Base-by-base conservation (phyloP, 2,797 vertebrate species). In the Epinephelus malabaricus region DNA sequence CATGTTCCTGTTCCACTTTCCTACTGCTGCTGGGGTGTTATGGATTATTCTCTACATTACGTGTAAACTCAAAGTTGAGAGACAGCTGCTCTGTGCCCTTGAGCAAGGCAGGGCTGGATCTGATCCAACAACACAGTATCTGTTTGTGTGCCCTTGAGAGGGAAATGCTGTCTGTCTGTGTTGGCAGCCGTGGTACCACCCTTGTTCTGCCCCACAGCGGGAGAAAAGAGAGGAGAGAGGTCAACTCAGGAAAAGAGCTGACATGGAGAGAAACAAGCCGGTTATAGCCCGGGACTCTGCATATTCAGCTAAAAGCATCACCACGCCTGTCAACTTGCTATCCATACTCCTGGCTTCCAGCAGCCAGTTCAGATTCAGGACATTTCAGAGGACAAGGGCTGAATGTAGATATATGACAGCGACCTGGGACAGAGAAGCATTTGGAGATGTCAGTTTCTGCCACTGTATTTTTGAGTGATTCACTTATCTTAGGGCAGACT, bases 181-280 rank as follows among this genome's bases (percentile, higher is more conserved):
- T 81, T 86, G 87, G 85, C 84, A 87, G 85, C 67, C 67, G 54
- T 47, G 70, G 67, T 83, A 85, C 85, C 85, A 88, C 78, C 67
- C 80, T 81, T 73, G 79, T 84, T 88, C 56, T 91, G 86, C 81
- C 87, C 84, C 86, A 83, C 85, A 86, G 84, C 79, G 14, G 80
- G 83, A 82, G 69, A 73, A 80, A 78, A 76, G 69, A 76, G 73
- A 82, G 81, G 79, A 79, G 69, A 86, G 78, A 83, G 91, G 91
- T 92, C 90, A 89, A 72, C 69, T 80, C 69, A 50, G 83, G 78
- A 87, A 92, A 91, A 90, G 66, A 83, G 89, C 88, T 93, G 90
- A 92, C 87, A 72, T 66, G 63, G 81, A 79, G 78, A 79, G 81
- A 93, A 92, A 90, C 64, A 79, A 80, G 76, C 59, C 64, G 34